A percentile compares a stretch with the other conserved stretches of the same genome.
Conservation (phyloP, 2,113 vertebrate genomes). For the Arothron firmamentum region DNA sequence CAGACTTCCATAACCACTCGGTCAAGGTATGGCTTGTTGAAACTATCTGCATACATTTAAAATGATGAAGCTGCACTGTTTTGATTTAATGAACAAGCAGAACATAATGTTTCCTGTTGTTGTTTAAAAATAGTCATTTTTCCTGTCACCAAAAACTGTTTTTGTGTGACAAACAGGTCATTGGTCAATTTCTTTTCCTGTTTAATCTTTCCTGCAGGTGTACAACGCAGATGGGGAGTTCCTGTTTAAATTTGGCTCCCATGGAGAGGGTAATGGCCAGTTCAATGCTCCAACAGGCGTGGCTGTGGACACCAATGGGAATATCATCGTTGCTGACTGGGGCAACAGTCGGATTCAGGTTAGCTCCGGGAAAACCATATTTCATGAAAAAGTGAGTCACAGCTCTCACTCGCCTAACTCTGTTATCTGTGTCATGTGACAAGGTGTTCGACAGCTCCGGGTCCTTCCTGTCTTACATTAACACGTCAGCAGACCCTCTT, state of each 20-base stretch:
- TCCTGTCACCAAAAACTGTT: background rate
- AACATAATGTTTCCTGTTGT: background rate
- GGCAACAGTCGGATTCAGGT: slow-evolving; percentile 98
- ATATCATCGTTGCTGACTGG: slow-evolving; percentile 98
- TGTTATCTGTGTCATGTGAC: slow-evolving; percentile 1
- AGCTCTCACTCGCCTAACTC: background rate
- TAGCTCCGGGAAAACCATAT: background rate
- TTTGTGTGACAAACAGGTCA: background rate
- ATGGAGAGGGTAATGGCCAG: slow-evolving; percentile 94
- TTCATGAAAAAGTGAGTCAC: background rate
- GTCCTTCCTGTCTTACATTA: slow-evolving; percentile 96
- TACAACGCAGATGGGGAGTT: slow-evolving; percentile 95
- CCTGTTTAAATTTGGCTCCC: slow-evolving; percentile 97
- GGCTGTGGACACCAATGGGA: slow-evolving; percentile 89
- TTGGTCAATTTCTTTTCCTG: background rate
- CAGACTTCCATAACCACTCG: slow-evolving; percentile 97
- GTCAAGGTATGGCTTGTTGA: slow-evolving; percentile 84
- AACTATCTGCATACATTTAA: background rate
- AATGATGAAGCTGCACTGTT: background rate
- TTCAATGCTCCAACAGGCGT: slow-evolving; percentile 96
- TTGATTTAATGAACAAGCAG: too few species aligned
- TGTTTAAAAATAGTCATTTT: background rate
- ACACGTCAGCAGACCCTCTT: slow-evolving; percentile 90
- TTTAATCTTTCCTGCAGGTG: slow-evolving; percentile 73
- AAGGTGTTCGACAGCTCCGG: slow-evolving; percentile 95